A percentile compares a stretch with the other conserved stretches of the same genome.
Conservation (phyloP, 2,797 vertebrate species). For the Bradypus variegatus region DNA sequence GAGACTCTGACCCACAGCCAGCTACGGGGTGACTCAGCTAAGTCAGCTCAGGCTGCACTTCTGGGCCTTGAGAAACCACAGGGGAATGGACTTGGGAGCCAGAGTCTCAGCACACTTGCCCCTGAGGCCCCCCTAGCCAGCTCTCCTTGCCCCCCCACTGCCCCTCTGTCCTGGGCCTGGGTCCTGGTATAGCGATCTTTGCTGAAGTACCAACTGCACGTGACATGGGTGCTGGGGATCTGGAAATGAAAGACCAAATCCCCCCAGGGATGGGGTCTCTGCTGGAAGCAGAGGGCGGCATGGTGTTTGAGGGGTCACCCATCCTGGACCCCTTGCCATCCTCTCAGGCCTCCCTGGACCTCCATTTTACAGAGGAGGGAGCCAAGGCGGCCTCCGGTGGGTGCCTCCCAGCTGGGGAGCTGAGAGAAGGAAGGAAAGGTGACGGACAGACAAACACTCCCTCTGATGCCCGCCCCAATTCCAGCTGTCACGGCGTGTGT, state of each 20-base stretch:
- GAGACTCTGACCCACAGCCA: background rate
- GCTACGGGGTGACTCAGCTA: background rate
- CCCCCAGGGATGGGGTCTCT: background rate
- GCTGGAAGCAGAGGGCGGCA: background rate
- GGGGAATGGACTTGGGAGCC: background rate
- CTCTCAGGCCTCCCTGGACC: background rate
- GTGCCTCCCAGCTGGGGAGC: background rate
- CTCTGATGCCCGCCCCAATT: background rate
- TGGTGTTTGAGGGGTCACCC: background rate
- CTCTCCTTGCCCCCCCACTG: too few relatives aligned
- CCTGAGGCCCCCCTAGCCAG: background rate
- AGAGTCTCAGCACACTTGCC: too few relatives aligned
- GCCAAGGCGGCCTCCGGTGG: rapidly evolving
- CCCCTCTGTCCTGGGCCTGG: background rate
- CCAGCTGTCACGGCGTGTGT: background rate
- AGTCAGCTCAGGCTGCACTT: background rate
- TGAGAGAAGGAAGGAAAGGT: background rate
- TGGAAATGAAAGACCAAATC: background rate
- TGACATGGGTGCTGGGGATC: background rate
- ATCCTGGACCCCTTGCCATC: rapidly evolving
- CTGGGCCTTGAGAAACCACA: background rate
- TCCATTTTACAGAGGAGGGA: background rate
- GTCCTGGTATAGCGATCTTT: background rate
- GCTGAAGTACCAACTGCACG: background rate
- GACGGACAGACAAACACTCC: background rate